phyloP scores from a whole-genome alignment of 2,113 vertebrate genomes.

The Dunckerocampus dactyliophorus region DNA sequence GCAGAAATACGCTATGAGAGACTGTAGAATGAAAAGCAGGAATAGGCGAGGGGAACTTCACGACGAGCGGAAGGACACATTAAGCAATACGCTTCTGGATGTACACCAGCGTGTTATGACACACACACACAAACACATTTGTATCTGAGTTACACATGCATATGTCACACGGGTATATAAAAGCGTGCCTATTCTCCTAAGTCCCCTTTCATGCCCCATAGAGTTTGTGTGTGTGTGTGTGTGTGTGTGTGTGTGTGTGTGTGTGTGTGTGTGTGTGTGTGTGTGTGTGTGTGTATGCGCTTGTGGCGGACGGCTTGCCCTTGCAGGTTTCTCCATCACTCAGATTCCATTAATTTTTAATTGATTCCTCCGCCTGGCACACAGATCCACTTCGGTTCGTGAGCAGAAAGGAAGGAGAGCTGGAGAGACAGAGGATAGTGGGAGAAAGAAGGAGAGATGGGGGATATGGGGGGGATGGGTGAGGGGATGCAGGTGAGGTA shows the following conservation, averaged over 20 bases:
- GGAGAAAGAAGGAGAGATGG: conserved; percentile 8
- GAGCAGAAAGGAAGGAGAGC: conserved; percentile 50
- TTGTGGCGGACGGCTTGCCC: conserved; percentile 72
- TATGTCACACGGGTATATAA: not conserved
- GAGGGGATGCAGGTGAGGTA: conserved; percentile 1
- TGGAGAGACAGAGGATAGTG: conserved; percentile 3
- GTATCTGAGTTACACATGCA: not conserved
- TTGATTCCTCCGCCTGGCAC: conserved; percentile 77
- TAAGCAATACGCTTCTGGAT: too few species aligned
- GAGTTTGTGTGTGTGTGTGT: conserved; percentile 24
- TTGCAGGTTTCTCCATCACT: conserved; percentile 82
- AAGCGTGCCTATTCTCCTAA: not conserved
- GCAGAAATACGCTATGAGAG: conserved; percentile 13
- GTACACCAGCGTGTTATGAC: too few species aligned
- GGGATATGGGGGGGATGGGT: not conserved
- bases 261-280: conserved; percentile 27
- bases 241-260: conserved; percentile 28
- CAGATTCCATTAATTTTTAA: conserved; percentile 83
- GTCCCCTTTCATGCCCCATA: not conserved
- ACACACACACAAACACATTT: not conserved
- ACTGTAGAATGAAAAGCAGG: conserved; percentile 12
- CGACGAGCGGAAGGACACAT: too few species aligned
- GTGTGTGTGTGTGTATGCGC: conserved; percentile 30
- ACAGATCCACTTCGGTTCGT: conserved; percentile 63
- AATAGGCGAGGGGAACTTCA: conserved; percentile 21